phyloP scores from a whole-genome alignment of 2,113 vertebrate genomes.

The Microtus oregoni region DNA sequence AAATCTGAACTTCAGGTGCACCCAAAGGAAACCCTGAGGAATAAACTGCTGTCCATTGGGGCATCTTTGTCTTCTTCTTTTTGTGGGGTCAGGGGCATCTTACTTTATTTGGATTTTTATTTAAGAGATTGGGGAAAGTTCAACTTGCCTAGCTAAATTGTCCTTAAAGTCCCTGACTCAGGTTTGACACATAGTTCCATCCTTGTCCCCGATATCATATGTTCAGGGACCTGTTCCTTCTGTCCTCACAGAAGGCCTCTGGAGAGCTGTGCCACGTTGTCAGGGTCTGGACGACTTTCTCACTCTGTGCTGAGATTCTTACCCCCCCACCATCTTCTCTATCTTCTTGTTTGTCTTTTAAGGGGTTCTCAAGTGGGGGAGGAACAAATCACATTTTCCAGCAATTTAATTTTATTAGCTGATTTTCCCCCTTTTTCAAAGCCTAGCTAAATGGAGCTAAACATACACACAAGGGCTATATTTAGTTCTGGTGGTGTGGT shows the following conservation, averaged over 20 bases:
- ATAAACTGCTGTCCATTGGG: not conserved
- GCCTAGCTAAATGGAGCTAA: constrained; percentile 77
- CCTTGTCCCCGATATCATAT: not conserved
- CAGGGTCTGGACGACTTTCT: not conserved
- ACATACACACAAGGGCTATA: constrained; percentile 72
- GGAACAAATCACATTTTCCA: constrained; percentile 66
- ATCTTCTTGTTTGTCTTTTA: constrained; percentile 62
- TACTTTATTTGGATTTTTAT: not conserved
- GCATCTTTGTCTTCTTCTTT: not conserved
- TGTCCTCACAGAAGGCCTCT: not conserved
- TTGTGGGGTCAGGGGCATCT: too few relatives aligned
- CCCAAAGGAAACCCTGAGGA: not conserved
- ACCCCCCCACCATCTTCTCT: not conserved
- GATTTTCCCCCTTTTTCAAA: constrained; percentile 35
- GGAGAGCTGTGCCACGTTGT: not conserved
- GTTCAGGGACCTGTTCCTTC: not conserved
- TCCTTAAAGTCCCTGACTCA: not conserved
- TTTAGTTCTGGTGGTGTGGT: constrained; percentile 72
- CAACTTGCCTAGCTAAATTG: not conserved
- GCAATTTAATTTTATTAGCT: constrained; percentile 78
- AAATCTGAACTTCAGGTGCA: constrained; percentile 36
- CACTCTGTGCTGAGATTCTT: not conserved
- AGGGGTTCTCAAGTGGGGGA: constrained; percentile 54
- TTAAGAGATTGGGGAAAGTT: not conserved
- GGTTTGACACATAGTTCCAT: not conserved